Conservation (phyloP, 2,797 vertebrate genomes). For the Thalassophryne amazonica region DNA sequence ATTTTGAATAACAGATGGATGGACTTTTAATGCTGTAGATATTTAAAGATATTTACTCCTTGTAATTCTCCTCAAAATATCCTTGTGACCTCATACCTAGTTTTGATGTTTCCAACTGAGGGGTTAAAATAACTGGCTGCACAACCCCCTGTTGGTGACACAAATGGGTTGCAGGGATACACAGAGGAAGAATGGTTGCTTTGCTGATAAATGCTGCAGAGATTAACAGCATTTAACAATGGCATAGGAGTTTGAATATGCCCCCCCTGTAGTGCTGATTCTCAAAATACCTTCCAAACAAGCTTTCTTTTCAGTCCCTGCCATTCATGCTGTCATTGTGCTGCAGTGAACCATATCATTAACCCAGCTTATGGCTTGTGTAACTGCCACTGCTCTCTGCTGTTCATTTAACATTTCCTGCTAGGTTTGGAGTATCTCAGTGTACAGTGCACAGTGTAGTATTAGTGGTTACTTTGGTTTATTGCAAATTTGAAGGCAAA, state of each 20-base stretch:
- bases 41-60: too few relatives aligned
- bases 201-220: constrained; percentile 14
- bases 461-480: background rate
- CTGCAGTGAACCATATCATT: constrained; percentile 53
- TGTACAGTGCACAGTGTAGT: background rate
- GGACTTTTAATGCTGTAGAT: too few relatives aligned
- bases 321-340: constrained; percentile 56
- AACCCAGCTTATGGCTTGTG: constrained; percentile 12
- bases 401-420: constrained; percentile 1
- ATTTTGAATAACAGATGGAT: too few relatives aligned
- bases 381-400: constrained; percentile 22
- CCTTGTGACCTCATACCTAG: background rate
- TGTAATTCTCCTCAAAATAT: too few relatives aligned
- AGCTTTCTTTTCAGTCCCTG: constrained; percentile 54
- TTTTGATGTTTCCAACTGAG: background rate
- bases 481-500: background rate
- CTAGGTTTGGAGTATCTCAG: background rate
- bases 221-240: constrained; percentile 45
- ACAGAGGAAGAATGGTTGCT: constrained; percentile 34
- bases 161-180: constrained; percentile 18
- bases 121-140: constrained; percentile 4
- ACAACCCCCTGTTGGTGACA: constrained; percentile 8
- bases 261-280: constrained; percentile 69
- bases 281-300: constrained; percentile 63
- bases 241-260: constrained; percentile 47